Evolutionary conservation across 1,140 invertebrate genomes (phyloP).

Genomic region (Halesus radiatus): DNA sequence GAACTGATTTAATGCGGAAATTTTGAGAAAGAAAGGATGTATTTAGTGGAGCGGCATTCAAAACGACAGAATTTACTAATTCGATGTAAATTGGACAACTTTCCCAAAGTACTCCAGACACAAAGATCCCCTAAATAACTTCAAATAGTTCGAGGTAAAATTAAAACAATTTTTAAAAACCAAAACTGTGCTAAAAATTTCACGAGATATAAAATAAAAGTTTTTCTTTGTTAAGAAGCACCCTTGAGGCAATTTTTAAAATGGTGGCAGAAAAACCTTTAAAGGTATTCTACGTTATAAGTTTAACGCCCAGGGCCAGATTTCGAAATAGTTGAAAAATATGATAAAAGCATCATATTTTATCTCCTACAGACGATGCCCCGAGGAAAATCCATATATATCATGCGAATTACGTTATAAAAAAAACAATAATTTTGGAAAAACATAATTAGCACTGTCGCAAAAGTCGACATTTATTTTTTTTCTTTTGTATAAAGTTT

Average conservation of each 20-base stretch:
- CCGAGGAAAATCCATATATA: too few relatives aligned
- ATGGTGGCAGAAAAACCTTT: not conserved
- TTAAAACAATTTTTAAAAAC: conserved; percentile 8
- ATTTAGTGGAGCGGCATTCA: too few relatives aligned
- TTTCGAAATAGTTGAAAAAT: conserved; percentile 4
- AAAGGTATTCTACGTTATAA: conserved; percentile 22
- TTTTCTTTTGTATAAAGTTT: too few relatives aligned
- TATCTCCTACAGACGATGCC: not conserved
- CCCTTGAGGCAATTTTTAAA: conserved; percentile 25
- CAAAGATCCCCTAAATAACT: not conserved
- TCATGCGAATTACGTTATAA: too few relatives aligned
- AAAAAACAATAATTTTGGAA: too few relatives aligned
- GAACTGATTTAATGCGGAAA: too few relatives aligned
- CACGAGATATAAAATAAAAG: not conserved
- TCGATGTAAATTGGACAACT: too few relatives aligned
- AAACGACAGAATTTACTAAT: too few relatives aligned
- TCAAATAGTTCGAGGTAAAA: conserved; percentile 7
- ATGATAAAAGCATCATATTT: not conserved
- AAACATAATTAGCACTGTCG: too few relatives aligned
- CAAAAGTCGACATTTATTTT: too few relatives aligned
- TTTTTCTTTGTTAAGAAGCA: conserved; percentile 21
- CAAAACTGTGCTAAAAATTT: conserved; percentile 2
- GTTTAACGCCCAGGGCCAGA: not conserved
- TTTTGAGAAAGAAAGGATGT: too few relatives aligned
- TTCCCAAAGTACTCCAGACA: too few relatives aligned